Percentiles rank a stretch among this genome's conserved stretches.
Evolutionary conservation across 2,113 vertebrate species (phyloP).

Genomic region (Jaculus jaculus): DNA sequence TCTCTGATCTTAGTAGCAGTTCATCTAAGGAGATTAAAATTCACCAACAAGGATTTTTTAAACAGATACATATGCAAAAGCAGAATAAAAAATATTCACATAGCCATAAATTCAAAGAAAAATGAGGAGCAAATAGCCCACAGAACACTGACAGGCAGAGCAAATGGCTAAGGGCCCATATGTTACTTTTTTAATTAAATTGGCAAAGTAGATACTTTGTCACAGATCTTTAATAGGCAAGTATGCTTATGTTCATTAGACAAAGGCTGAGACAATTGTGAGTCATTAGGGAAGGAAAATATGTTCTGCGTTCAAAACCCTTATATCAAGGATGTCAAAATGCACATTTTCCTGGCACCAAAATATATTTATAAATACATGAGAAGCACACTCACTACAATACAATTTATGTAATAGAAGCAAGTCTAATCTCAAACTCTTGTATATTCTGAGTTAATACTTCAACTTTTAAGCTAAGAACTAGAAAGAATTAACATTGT

Average conservation of each 20-base stretch:
- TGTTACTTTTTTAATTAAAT: background rate
- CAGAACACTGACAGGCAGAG: background rate
- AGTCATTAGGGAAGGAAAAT: background rate
- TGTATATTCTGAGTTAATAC: background rate
- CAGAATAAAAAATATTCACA: background rate
- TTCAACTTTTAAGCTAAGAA: background rate
- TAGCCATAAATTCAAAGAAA: background rate
- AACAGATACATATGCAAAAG: background rate
- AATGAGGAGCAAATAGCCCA: background rate
- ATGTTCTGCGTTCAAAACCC: background rate
- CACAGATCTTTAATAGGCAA: too few relatives aligned
- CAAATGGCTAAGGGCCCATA: fast-evolving
- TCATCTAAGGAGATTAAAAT: background rate
- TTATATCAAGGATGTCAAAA: background rate
- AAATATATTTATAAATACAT: background rate
- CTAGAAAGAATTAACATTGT: background rate
- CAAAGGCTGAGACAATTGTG: background rate
- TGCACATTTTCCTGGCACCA: background rate
- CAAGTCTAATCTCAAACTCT: background rate
- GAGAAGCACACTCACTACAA: background rate
- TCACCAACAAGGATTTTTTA: background rate
- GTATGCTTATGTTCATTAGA: background rate
- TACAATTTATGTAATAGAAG: background rate
- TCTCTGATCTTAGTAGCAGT: background rate
- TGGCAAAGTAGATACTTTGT: background rate